These are phyloP conservation scores for Eupithecia dodoneata DNA, from an alignment of 2,888 invertebrate species.

Conservation along the genomic window DNA sequence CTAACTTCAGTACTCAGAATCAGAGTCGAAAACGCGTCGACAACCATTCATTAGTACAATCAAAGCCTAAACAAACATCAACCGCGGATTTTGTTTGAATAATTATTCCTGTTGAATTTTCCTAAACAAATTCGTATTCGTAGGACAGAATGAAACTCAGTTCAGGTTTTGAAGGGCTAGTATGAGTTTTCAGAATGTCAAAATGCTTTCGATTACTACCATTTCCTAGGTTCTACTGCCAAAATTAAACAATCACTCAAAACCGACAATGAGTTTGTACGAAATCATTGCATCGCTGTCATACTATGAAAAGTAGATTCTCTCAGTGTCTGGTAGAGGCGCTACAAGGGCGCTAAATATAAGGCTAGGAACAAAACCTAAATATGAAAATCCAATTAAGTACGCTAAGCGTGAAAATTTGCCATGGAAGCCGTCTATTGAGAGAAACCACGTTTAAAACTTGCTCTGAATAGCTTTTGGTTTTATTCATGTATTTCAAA, in stretches of 20 bases:
- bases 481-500: not conserved
- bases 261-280: not conserved
- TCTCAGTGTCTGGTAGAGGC: not conserved
- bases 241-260: not conserved
- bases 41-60: conserved; percentile 64
- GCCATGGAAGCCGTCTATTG: conserved; percentile 34
- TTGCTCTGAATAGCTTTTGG: not conserved
- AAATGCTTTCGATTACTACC: not conserved
- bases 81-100: conserved; percentile 65
- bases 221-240: not conserved
- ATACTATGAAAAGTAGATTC: not conserved
- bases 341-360: not conserved
- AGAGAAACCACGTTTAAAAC: conserved; percentile 38
- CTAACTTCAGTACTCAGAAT: conserved; percentile 8
- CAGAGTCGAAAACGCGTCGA: conserved; percentile 29
- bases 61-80: conserved; percentile 71
- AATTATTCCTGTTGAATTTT: conserved; percentile 70
- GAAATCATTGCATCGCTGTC: not conserved
- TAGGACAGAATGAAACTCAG: conserved; percentile 44
- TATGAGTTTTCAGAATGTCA: not conserved
- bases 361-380: not conserved
- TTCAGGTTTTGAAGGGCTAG: conserved; percentile 39
- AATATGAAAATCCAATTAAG: conserved; percentile 40
- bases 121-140: conserved; percentile 54
- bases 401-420: conserved; percentile 28